These are phyloP conservation scores for Limosa lapponica DNA, from an alignment of 2,797 vertebrate species.

Conservation along the genomic window DNA sequence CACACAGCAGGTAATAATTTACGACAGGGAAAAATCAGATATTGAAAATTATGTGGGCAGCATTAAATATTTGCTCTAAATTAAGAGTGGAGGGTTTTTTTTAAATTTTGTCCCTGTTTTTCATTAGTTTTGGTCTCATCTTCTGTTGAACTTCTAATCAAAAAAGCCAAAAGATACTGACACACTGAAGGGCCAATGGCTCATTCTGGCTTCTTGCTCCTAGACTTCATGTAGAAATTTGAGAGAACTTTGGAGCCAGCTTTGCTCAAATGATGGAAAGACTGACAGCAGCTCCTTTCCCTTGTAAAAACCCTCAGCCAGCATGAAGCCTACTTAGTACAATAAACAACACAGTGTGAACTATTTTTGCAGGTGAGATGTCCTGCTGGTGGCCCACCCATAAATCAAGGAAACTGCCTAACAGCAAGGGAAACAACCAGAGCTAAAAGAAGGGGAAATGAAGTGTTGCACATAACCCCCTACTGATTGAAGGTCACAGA, in stretches of 20 bases:
- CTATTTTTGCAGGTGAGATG: conserved; percentile 92
- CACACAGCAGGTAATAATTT: conserved; percentile 34
- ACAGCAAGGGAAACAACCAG: conserved; percentile 70
- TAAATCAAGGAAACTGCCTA: conserved; percentile 85
- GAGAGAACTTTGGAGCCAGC: conserved; percentile 68
- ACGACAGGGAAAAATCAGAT: neutral
- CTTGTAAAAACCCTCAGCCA: conserved; percentile 79
- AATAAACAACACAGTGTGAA: conserved; percentile 85
- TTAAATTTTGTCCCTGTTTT: neutral
- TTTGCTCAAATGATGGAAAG: conserved; percentile 77
- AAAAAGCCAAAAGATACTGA: neutral
- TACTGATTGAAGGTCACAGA: conserved; percentile 78
- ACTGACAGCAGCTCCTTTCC: conserved; percentile 78
- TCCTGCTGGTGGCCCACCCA: conserved; percentile 84
- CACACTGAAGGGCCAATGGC: neutral
- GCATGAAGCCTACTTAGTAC: conserved; percentile 87
- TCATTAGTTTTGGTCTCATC: conserved; percentile 41
- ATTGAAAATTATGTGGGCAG: neutral
- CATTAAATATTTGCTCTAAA: conserved; percentile 34
- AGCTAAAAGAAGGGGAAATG: conserved; percentile 69
- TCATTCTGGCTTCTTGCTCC: conserved; percentile 9
- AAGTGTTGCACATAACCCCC: conserved; percentile 80
- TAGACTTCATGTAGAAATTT: conserved; percentile 65
- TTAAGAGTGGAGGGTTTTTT: neutral
- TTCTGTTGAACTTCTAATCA: conserved; percentile 30